Conservation (phyloP, 2,113 vertebrate species). For the Lethenteron camtschaticum region DNA sequence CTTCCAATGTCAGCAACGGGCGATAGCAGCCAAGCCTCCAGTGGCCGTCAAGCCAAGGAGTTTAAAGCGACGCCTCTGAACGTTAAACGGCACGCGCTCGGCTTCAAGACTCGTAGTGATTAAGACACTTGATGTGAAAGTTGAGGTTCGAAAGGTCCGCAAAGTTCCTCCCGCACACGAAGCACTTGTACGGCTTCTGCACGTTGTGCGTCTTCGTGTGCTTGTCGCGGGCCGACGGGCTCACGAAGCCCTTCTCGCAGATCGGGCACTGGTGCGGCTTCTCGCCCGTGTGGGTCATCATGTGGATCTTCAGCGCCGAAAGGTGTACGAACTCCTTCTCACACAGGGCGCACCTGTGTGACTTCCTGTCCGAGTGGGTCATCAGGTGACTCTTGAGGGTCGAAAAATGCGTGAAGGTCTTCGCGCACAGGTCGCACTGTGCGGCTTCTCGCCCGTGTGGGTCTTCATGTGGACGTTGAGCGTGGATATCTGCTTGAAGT, state of each 20-base stretch:
- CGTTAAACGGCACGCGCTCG: no score
- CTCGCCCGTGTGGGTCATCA: constrained; percentile 2
- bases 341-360: neutral
- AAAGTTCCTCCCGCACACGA: constrained; percentile 51
- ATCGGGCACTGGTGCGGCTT: constrained; percentile 1
- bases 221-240: constrained; percentile 59
- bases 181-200: constrained; percentile 41
- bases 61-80: no score
- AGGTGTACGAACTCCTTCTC: neutral
- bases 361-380: neutral
- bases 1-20: no score
- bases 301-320: neutral
- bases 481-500: neutral
- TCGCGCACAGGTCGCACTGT: constrained; percentile 2
- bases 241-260: constrained; percentile 18
- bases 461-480: constrained; percentile 21
- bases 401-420: neutral
- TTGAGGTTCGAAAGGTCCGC: constrained; percentile 52
- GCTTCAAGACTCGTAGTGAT: constrained; percentile 15
- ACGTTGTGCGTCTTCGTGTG: constrained; percentile 67
- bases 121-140: constrained; percentile 52
- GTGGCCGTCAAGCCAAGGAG: no score
- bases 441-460: constrained; percentile 15
- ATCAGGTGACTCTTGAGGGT: neutral
- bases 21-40: no score